phyloP scores from a whole-genome alignment of 1,140 invertebrate species.

The Megalonaias nervosa region DNA sequence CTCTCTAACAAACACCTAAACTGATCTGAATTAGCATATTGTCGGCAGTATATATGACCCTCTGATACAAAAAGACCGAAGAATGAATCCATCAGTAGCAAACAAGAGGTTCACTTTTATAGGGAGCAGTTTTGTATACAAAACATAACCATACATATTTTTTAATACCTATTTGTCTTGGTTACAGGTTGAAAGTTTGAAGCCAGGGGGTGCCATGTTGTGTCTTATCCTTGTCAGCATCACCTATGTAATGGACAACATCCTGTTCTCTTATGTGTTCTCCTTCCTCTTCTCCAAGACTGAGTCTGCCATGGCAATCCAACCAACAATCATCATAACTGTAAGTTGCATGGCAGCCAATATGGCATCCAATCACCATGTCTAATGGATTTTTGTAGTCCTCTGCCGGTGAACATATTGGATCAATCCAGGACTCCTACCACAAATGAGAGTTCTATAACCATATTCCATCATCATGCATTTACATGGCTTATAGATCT shows the following conservation, averaged over 20 bases:
- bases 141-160: constrained; percentile 77
- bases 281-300: constrained; percentile 87
- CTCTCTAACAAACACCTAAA: too few species aligned
- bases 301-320: constrained; percentile 80
- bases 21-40: too few species aligned
- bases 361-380: too few species aligned
- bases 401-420: too few species aligned
- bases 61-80: too few species aligned
- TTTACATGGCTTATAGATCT: too few species aligned
- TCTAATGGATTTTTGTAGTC: too few species aligned
- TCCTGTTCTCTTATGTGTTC: constrained; percentile 82
- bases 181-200: constrained; percentile 63
- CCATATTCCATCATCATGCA: too few species aligned
- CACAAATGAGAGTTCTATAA: too few species aligned
- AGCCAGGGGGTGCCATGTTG: constrained; percentile 79
- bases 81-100: too few species aligned
- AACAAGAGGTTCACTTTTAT: neutral
- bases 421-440: too few species aligned
- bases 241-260: constrained; percentile 82
- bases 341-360: constrained; percentile 46
- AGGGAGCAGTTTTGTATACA: neutral
- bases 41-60: too few species aligned
- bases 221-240: constrained; percentile 79
- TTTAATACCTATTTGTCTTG: constrained; percentile 31
- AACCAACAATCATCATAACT: constrained; percentile 57